These are phyloP conservation scores for Chromobotia macracanthus DNA, from an alignment of 2,797 vertebrate genomes.

Conservation along the genomic window DNA sequence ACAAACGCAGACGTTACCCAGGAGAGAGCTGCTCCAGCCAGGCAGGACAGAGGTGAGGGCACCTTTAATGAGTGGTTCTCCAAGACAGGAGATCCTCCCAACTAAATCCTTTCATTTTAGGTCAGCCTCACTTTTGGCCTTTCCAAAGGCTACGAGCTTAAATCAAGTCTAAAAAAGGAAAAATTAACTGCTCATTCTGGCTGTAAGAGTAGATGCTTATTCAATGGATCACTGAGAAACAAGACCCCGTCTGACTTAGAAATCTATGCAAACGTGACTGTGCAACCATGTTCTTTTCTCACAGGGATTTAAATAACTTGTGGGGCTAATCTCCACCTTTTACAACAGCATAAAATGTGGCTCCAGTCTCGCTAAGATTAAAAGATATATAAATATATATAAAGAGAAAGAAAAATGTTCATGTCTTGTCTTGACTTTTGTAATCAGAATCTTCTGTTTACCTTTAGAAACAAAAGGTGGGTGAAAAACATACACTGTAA, in stretches of 20 bases:
- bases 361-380: slow-evolving; percentile 12
- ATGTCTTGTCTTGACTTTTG: too few relatives aligned
- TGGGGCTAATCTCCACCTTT: slow-evolving; percentile 16
- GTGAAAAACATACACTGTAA: too few relatives aligned
- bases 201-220: slow-evolving; percentile 37
- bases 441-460: too few relatives aligned
- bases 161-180: slow-evolving; percentile 40
- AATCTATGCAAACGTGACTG: too few relatives aligned
- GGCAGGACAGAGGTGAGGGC: slow-evolving; percentile 62
- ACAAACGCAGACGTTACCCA: slow-evolving; percentile 53
- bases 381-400: background rate
- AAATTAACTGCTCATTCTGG: slow-evolving; percentile 51
- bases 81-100: slow-evolving; percentile 53
- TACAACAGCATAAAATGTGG: slow-evolving; percentile 16
- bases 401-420: background rate
- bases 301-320: slow-evolving; percentile 24
- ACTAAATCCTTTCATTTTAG: slow-evolving; percentile 59
- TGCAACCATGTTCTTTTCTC: slow-evolving; percentile 34
- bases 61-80: slow-evolving; percentile 68
- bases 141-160: slow-evolving; percentile 47
- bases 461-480: too few relatives aligned
- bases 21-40: slow-evolving; percentile 50
- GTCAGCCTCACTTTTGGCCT: slow-evolving; percentile 51
- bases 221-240: slow-evolving; percentile 47
- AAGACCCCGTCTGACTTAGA: slow-evolving; percentile 15